Evolutionary conservation across 2,888 invertebrate genomes (phyloP).

Genomic region (Chrysolina haemoptera): DNA sequence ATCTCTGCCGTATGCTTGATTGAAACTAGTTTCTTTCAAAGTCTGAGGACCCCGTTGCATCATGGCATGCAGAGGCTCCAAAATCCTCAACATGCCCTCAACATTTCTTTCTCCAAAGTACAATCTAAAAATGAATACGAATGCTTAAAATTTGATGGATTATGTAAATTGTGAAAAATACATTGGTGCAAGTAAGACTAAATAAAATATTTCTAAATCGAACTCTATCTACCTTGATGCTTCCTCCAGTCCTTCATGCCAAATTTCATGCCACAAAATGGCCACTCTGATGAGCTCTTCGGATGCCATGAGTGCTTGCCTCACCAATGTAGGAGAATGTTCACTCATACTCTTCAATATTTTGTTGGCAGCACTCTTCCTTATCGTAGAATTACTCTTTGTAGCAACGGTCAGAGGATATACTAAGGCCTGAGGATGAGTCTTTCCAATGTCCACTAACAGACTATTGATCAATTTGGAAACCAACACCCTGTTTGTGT

Average conservation of each 20-base stretch:
- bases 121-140: slow-evolving; percentile 69
- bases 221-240: slow-evolving; percentile 78
- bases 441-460: slow-evolving; percentile 96
- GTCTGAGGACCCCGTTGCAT: slow-evolving; percentile 96
- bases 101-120: slow-evolving; percentile 98
- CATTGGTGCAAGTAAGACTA: neutral
- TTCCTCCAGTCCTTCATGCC: slow-evolving; percentile 98
- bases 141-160: neutral
- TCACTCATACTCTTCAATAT: slow-evolving; percentile 97
- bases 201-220: neutral
- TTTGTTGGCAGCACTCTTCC: slow-evolving; percentile 93
- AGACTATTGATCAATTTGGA: slow-evolving; percentile 93
- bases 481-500: slow-evolving; percentile 91
- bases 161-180: too few species aligned
- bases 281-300: slow-evolving; percentile 98
- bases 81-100: slow-evolving; percentile 95
- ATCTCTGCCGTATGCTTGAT: slow-evolving; percentile 95
- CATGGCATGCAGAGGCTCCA: slow-evolving; percentile 96
- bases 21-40: slow-evolving; percentile 96
- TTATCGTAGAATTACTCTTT: slow-evolving; percentile 89
- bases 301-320: slow-evolving; percentile 96
- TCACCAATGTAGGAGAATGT: slow-evolving; percentile 91
- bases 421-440: slow-evolving; percentile 97
- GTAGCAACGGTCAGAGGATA: slow-evolving; percentile 98
- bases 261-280: slow-evolving; percentile 99